phyloP scores from a whole-genome alignment of 2,797 vertebrate species.

The Diceros bicornis region DNA sequence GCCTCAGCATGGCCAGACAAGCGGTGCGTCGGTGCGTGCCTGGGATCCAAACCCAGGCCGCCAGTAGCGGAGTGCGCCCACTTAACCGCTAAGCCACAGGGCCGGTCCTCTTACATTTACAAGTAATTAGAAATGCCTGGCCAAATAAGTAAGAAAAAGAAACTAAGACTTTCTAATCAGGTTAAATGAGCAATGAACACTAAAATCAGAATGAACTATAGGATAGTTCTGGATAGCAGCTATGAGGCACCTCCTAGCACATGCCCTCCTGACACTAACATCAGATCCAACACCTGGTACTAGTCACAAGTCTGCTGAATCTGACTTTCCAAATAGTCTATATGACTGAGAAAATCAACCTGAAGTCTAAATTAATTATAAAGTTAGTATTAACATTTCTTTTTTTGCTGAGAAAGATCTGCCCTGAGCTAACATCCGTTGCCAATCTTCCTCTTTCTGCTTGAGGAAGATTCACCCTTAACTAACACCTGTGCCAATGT shows the following conservation, averaged over 20 bases:
- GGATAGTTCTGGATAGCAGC: neutral
- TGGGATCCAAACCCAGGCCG: too few relatives aligned
- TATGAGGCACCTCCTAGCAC: neutral
- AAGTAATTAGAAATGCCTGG: neutral
- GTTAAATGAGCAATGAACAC: slow-evolving; percentile 10
- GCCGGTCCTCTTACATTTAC: neutral
- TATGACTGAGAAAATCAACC: neutral
- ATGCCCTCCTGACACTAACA: neutral
- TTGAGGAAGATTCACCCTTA: too few relatives aligned
- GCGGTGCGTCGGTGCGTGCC: too few relatives aligned
- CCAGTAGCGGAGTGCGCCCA: too few relatives aligned
- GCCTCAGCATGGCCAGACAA: too few relatives aligned
- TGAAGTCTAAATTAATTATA: neutral
- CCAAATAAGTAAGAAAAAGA: neutral
- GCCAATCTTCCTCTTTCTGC: too few relatives aligned
- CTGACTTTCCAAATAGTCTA: neutral
- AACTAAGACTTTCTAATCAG: neutral
- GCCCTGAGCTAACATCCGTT: too few relatives aligned
- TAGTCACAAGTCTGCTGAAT: neutral
- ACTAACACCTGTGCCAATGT: too few relatives aligned
- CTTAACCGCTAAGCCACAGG: too few relatives aligned
- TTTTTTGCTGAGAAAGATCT: too few relatives aligned
- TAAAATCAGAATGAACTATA: neutral
- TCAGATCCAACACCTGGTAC: neutral
- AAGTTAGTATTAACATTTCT: neutral